Evolutionary conservation across 2,888 invertebrate species (phyloP).

Genomic region (Rosalia funebris): DNA sequence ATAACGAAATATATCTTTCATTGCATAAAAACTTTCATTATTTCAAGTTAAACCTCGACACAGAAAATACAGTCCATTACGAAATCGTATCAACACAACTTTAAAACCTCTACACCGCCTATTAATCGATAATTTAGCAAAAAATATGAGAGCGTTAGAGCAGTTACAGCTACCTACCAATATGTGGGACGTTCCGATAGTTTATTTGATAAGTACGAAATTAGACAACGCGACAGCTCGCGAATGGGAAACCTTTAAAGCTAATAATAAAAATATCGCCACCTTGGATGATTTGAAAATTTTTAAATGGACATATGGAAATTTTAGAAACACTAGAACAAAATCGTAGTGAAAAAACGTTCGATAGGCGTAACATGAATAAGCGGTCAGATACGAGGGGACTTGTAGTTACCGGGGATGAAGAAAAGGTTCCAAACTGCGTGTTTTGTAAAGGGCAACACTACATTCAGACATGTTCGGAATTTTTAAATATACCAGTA

Average conservation of each 20-base stretch:
- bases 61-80: too few relatives aligned
- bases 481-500: too few relatives aligned
- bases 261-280: constrained; percentile 13
- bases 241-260: constrained; percentile 31
- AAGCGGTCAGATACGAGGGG: constrained; percentile 16
- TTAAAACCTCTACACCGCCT: too few relatives aligned
- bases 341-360: constrained; percentile 15
- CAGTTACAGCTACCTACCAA: constrained; percentile 14
- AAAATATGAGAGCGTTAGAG: constrained; percentile 26
- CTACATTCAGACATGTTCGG: constrained; percentile 28
- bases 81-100: too few relatives aligned
- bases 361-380: constrained; percentile 5
- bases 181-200: constrained; percentile 28
- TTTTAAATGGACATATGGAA: constrained; percentile 29
- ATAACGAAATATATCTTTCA: too few relatives aligned
- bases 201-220: constrained; percentile 30
- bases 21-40: too few relatives aligned
- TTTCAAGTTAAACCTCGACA: too few relatives aligned
- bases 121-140: constrained; percentile 31
- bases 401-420: constrained; percentile 11
- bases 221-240: constrained; percentile 28
- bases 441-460: too few relatives aligned
- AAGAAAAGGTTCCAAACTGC: constrained; percentile 20
- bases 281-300: constrained; percentile 29
- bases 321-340: constrained; percentile 29